Conservation (phyloP, 2,888 invertebrate species). For the Torymus texanus region DNA sequence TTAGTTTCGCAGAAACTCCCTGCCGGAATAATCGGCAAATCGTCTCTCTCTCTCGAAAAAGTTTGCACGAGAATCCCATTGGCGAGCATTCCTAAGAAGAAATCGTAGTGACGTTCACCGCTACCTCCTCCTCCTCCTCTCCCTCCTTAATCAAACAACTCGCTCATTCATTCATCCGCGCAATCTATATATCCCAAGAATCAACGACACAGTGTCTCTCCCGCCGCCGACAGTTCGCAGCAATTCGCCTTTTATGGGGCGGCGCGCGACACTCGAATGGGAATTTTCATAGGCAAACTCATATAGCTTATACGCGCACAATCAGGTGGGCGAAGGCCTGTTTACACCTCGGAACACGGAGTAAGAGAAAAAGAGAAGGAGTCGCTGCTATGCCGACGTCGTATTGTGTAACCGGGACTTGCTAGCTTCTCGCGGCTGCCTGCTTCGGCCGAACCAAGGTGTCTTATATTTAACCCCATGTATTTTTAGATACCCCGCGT, state of each 20-base stretch:
- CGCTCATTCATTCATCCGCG: neutral
- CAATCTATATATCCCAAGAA: neutral
- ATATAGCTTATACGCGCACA: constrained; percentile 47
- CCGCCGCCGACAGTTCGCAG: neutral
- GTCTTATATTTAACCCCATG: constrained; percentile 62
- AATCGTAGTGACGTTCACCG: constrained; percentile 11
- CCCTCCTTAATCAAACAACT: neutral
- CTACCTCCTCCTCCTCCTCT: no score
- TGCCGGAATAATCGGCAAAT: no score
- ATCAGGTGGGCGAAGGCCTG: constrained; percentile 64
- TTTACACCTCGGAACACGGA: constrained; percentile 52
- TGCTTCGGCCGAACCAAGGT: constrained; percentile 51
- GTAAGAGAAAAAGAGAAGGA: no score
- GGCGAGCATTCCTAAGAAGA: neutral
- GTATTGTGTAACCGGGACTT: constrained; percentile 63
- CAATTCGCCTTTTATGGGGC: constrained; percentile 59
- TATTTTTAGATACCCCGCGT: constrained; percentile 58
- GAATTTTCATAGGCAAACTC: constrained; percentile 31
- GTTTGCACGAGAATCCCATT: neutral
- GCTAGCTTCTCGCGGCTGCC: constrained; percentile 46
- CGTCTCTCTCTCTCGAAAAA: neutral
- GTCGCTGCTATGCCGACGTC: no score
- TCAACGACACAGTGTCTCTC: neutral
- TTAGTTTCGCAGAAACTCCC: no score
- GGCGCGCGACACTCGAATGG: neutral